Base-by-base conservation (phyloP, 2,888 invertebrate species). In the Mongoloraphidia duomilia region DNA sequence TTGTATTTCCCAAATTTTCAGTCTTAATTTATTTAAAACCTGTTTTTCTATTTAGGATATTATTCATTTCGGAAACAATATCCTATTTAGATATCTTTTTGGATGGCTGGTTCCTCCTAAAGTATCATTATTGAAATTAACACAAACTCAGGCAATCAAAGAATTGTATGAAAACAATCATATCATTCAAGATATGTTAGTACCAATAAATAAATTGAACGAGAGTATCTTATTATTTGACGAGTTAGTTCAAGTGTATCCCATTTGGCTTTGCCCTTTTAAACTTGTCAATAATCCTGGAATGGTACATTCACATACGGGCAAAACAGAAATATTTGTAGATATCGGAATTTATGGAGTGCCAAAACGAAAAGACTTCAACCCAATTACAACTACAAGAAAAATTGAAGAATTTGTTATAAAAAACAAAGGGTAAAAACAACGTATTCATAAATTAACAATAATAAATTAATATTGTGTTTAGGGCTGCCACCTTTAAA, bases 71-170 rank as follows among this genome's bases (percentile, higher is more conserved):
- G 89, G 88, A 26, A 89, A 90, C 66, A 74, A 83, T 60, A 61
- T 72, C 0, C 35, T 84, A 34, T 89, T 89, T 68, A 78, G 89
- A 1, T 75, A 71, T 54, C 63, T 84, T 10, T 72, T 86, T 50
- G 89, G 88, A 1, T 89, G 88, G 88, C 69, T 84, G 68, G 79
- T 85, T 67, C 89, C 89, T 0, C 87, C 87, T 0, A 89, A 89
- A 63, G 80, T 89, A 9, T 80, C 87, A 0, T 70, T 89, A 9
- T 67, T 90, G 53, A 90, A 90, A 65, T 67, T 84, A 54, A 86
- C 86, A 0, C 85, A 86, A 62, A 80, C 83, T 0, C 70, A 77
- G 42, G 76, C 82, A 0, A 74, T 82, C 3, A 76, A 76, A 59
- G 74, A 75, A 59, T 66, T 89, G 57, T 89, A 89, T 62, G 82